Evolutionary conservation across 2,888 invertebrate genomes (phyloP).

Genomic region (Aporophyla lueneburgensis): DNA sequence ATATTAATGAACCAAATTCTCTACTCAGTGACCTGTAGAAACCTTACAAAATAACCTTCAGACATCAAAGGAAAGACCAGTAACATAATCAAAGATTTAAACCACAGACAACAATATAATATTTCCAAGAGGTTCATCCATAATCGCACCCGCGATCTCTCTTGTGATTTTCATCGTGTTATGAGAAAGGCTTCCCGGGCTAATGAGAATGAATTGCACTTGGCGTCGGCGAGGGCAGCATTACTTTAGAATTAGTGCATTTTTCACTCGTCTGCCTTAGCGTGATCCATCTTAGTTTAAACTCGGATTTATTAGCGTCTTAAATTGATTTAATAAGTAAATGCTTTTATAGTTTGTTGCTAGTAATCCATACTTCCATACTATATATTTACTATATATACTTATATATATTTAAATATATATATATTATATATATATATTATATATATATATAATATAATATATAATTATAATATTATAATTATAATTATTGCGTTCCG

Average conservation of each 20-base stretch:
- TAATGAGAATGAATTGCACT: slow-evolving; percentile 89
- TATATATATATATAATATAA: no score
- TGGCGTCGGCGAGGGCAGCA: slow-evolving; percentile 75
- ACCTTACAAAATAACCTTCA: not conserved
- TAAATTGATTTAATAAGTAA: slow-evolving; percentile 79
- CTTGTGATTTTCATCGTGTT: slow-evolving; percentile 79
- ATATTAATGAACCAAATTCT: slow-evolving; percentile 9
- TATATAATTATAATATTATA: no score
- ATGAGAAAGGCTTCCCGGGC: slow-evolving; percentile 82
- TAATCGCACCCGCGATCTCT: slow-evolving; percentile 55
- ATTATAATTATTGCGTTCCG: no score
- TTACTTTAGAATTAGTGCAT: slow-evolving; percentile 86
- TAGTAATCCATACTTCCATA: no score
- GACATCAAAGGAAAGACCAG: slow-evolving; percentile 43
- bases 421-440: no score
- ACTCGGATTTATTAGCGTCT: slow-evolving; percentile 78
- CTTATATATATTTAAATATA: no score
- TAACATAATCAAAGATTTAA: slow-evolving; percentile 25
- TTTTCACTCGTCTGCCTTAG: slow-evolving; percentile 83
- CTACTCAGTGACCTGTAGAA: slow-evolving; percentile 11
- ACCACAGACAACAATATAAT: slow-evolving; percentile 44
- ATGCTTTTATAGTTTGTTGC: slow-evolving; percentile 30
- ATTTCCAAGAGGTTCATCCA: slow-evolving; percentile 53
- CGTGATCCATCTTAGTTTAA: slow-evolving; percentile 84
- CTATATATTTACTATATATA: no score